phyloP scores from a whole-genome alignment of 2,113 vertebrate species.

The Psephotus haematonotus region DNA sequence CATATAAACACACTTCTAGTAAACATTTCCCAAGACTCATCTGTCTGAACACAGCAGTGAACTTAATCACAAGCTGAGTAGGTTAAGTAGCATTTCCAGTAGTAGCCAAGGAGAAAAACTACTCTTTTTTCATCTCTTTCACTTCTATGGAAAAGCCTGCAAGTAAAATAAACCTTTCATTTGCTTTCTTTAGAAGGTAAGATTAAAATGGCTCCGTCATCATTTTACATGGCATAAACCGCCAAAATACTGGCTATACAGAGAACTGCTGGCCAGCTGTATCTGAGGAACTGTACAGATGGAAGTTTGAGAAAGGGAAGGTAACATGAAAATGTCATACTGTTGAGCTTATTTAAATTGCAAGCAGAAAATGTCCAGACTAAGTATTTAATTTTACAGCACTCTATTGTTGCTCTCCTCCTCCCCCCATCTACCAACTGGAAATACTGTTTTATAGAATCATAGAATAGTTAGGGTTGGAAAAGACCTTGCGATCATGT shows the following conservation, averaged over 20 bases:
- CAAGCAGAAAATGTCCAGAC: background rate
- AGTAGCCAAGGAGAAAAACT: background rate
- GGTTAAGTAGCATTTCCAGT: background rate
- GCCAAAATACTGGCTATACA: background rate
- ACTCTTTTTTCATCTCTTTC: background rate
- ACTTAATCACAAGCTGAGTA: background rate
- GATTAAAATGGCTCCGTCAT: background rate
- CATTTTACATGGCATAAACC: background rate
- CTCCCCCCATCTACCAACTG: background rate
- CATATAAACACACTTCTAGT: background rate
- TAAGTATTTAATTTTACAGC: background rate
- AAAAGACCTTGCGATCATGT: background rate
- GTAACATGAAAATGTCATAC: background rate
- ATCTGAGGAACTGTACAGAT: background rate
- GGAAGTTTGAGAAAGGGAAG: background rate
- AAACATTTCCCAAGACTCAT: background rate
- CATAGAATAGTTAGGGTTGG: background rate
- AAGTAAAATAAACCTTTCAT: background rate
- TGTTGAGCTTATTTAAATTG: background rate
- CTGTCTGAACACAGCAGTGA: background rate
- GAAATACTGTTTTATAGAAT: background rate
- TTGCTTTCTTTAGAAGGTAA: background rate
- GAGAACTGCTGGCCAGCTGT: background rate
- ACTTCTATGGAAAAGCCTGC: background rate
- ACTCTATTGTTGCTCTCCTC: background rate